Evolutionary conservation across 2,113 vertebrate species (phyloP), one percentile per base, ranked within the genome.

Genomic region (Sylvilagus bachmani): DNA sequence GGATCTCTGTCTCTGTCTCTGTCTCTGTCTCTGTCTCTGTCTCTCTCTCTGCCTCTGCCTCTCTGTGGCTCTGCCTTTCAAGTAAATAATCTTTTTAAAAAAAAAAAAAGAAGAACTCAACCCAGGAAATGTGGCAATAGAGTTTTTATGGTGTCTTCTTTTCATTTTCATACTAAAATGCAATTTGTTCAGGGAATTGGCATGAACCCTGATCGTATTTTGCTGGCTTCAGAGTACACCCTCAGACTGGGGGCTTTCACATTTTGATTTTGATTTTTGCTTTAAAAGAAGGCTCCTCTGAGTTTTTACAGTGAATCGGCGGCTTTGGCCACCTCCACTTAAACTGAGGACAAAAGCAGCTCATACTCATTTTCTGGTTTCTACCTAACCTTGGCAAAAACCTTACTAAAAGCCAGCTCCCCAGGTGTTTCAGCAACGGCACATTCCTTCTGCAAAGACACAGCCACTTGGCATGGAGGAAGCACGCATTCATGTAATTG

Each of bases 151-250:
- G 38, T n/a, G n/a, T n/a, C n/a, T n/a, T n/a, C n/a, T n/a, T n/a
- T n/a, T n/a, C n/a, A n/a, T 97, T 97, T 89, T 94, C 82, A 27
- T 55, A 6, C 86, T 77, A 82, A 79, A 97, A 93, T 71, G 86
- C 93, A 83, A 80, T 95, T 96, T 97, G 13, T 80, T 89, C 89
- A 94, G 86, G 97, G 94, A 94, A 93, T 95, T 24, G 71, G 96
- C 96, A 95, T 96, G 96, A 78, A 89, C 89, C 95, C 95, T 62
- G 53, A 36, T 33, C 33, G 71, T 36, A 38, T 86, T 38, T 77
- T 7, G 79, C 96, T 93, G 93, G 89, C 38, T 62, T 67, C 36
- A 70, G 19, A 10, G 0, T 36, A 4, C 27, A 14, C 38, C n/a
- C 44, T 44, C 13, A 13, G 64, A 33, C 31, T 71, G 88, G 79